Percentiles rank a stretch among this genome's conserved stretches.
Conservation (phyloP, 1,140 invertebrate species). For the Magallana ariakensis region DNA sequence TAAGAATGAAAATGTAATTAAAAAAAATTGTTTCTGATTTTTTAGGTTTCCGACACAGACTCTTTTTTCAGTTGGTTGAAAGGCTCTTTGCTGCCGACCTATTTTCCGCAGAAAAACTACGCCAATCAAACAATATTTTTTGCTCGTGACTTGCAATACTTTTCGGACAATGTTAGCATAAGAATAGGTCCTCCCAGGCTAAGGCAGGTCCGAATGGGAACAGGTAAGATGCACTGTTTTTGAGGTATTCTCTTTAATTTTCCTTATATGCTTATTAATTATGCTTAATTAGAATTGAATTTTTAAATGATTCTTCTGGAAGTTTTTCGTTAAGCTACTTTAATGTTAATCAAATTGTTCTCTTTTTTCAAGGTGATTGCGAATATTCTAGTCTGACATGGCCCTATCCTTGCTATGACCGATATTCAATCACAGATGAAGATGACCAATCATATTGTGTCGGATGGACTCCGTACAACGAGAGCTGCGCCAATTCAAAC, state of each 20-base stretch:
- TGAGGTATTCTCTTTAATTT: too few species aligned
- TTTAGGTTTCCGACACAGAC: neutral
- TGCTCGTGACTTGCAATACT: constrained; percentile 45
- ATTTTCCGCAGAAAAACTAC: constrained; percentile 60
- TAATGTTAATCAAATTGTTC: too few species aligned
- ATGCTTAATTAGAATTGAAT: too few species aligned
- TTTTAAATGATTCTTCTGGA: too few species aligned
- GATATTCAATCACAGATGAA: constrained; percentile 51
- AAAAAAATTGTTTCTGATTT: too few species aligned
- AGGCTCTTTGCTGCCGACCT: constrained; percentile 46
- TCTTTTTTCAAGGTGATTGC: constrained; percentile 3
- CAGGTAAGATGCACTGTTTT: constrained; percentile 16
- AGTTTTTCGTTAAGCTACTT: too few species aligned
- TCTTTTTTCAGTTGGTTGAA: constrained; percentile 52
- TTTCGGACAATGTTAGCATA: constrained; percentile 58
- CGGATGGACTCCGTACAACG: constrained; percentile 50
- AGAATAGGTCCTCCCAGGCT: constrained; percentile 66
- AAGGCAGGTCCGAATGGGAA: constrained; percentile 60
- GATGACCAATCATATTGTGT: constrained; percentile 57
- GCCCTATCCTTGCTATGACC: constrained; percentile 9
- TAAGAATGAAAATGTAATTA: too few species aligned
- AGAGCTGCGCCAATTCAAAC: constrained; percentile 15
- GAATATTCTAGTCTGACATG: neutral
- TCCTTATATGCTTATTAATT: too few species aligned
- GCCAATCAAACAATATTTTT: constrained; percentile 53